Conservation (phyloP, 2,113 vertebrate species). For the Platysteira castanea region DNA sequence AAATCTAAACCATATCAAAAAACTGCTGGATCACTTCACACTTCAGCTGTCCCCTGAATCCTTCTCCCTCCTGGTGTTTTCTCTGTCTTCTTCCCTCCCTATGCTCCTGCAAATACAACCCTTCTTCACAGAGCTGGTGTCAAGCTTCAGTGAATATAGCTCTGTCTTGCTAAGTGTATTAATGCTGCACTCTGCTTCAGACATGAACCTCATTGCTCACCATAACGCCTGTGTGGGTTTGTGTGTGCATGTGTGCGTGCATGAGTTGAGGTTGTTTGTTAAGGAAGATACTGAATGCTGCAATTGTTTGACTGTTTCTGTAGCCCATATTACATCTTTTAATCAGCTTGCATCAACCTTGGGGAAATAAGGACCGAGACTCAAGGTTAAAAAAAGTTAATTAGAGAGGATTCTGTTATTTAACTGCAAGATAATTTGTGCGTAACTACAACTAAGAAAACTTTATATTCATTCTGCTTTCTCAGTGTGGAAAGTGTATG, state of each 20-base stretch:
- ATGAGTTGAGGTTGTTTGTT: not conserved
- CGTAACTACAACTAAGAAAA: not conserved
- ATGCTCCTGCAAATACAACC: not conserved
- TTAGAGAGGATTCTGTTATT: not conserved
- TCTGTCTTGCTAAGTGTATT: constrained; percentile 57
- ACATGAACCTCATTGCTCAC: constrained; percentile 43
- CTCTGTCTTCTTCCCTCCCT: not conserved
- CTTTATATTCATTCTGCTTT: not conserved
- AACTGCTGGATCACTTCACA: constrained; percentile 24
- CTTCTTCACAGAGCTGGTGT: constrained; percentile 48
- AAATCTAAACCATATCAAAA: constrained; percentile 44
- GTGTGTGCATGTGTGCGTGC: not conserved
- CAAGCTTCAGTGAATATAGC: constrained; percentile 56
- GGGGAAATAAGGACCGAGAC: not conserved
- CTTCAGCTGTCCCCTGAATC: constrained; percentile 56
- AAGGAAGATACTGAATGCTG: constrained; percentile 1
- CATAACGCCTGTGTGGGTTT: not conserved
- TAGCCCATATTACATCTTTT: not conserved
- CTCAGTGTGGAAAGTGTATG: not conserved
- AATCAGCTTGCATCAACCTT: not conserved
- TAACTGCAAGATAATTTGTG: not conserved
- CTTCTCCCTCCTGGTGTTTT: not conserved
- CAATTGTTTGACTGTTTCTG: not conserved
- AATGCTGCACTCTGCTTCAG: constrained; percentile 49
- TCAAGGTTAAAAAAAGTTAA: not conserved